Percentiles rank a stretch among this genome's conserved stretches.
These are phyloP conservation scores for Asobara japonica DNA, from an alignment of 1,140 invertebrate genomes.

Conservation along the genomic window DNA sequence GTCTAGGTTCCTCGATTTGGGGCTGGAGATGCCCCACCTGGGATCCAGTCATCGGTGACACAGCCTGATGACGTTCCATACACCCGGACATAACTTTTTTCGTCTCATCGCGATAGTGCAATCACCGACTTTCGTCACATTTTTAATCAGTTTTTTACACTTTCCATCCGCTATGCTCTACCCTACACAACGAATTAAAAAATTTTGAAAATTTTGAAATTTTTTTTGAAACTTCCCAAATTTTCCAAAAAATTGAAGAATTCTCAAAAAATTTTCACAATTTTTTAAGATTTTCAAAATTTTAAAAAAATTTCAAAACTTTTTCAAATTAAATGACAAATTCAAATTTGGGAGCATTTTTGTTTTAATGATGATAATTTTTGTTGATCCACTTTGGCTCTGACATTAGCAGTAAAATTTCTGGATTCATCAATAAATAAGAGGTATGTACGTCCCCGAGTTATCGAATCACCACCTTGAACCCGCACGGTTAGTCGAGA, in stretches of 20 bases:
- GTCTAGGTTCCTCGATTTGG: constrained; percentile 44
- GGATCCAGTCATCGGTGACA: constrained; percentile 54
- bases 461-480: not conserved
- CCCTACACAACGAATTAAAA: not conserved
- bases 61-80: constrained; percentile 33
- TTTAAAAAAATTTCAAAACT: too few relatives aligned
- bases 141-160: not conserved
- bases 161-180: not conserved
- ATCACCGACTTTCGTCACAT: constrained; percentile 43
- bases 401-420: not conserved
- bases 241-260: too few relatives aligned
- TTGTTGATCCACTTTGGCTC: not conserved
- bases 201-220: not conserved
- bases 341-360: too few relatives aligned
- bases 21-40: constrained; percentile 50
- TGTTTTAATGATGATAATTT: not conserved
- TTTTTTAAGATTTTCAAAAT: too few relatives aligned
- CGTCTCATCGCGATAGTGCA: constrained; percentile 45
- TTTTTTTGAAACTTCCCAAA: too few relatives aligned
- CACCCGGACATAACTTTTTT: constrained; percentile 55
- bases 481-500: constrained; percentile 10
- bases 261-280: too few relatives aligned
- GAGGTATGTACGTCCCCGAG: not conserved
- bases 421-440: not conserved
- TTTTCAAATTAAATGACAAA: too few relatives aligned